Percentiles rank a stretch among this genome's conserved stretches.
Evolutionary conservation across 2,113 vertebrate genomes (phyloP).

Genomic region (Embiotoca jacksoni): DNA sequence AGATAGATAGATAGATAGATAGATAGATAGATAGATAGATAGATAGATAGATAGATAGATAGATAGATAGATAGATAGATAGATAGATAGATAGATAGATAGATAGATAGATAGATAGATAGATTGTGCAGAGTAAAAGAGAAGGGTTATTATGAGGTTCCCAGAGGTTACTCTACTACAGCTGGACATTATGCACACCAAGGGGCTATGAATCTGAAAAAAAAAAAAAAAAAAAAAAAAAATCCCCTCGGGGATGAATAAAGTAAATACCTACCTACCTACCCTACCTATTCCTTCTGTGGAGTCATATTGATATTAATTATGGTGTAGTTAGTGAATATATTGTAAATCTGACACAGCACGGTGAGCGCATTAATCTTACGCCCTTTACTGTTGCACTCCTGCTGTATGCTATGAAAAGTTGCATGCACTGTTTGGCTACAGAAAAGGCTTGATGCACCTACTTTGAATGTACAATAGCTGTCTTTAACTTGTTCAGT

Average conservation of each 20-base stretch:
- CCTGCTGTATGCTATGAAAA: too few species aligned
- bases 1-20: conserved; percentile 15
- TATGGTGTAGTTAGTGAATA: conserved; percentile 35
- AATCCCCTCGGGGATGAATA: too few species aligned
- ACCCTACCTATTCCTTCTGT: conserved; percentile 31
- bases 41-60: neutral
- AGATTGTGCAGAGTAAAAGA: conserved; percentile 5
- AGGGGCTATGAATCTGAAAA: conserved; percentile 29
- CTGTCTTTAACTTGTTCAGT: conserved; percentile 9
- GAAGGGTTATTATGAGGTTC: neutral
- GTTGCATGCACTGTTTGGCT: neutral
- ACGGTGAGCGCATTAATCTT: conserved; percentile 20
- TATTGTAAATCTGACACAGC: conserved; percentile 27
- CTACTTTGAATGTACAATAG: neutral
- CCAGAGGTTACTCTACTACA: conserved; percentile 8
- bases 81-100: neutral
- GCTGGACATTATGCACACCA: conserved; percentile 1
- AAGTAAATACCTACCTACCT: too few species aligned
- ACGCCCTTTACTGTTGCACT: neutral
- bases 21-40: conserved; percentile 24
- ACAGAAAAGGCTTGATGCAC: neutral
- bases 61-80: too few species aligned
- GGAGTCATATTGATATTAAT: conserved; percentile 27
- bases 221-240: too few species aligned
- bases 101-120: conserved; percentile 16